Percentiles rank a stretch among this genome's conserved stretches.
Evolutionary conservation across 2,797 vertebrate genomes (phyloP).

Genomic region (Lacerta viridis): DNA sequence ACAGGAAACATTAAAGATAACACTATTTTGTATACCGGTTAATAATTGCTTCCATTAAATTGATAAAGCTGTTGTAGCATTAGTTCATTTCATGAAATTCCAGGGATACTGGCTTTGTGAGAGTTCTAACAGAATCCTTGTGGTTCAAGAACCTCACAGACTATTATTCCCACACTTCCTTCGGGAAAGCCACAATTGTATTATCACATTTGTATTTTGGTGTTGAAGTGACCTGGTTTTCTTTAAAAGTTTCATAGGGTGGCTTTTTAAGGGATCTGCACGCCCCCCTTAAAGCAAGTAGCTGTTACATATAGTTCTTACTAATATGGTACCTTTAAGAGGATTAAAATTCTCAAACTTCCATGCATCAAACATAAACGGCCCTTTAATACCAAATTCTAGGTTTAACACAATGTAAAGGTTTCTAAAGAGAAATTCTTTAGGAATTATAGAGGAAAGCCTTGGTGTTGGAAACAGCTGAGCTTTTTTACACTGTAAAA

Average conservation of each 20-base stretch:
- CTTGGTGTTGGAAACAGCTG: background rate
- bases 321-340: background rate
- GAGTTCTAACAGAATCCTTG: background rate
- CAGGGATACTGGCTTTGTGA: background rate
- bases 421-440: background rate
- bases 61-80: background rate
- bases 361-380: background rate
- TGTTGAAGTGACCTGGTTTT: background rate
- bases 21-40: no score
- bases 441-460: background rate
- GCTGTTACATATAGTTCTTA: no score
- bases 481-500: background rate
- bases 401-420: background rate
- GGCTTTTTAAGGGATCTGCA: no score
- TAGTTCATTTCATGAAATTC: background rate
- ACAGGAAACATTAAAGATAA: background rate
- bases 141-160: background rate
- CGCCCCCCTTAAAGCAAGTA: no score
- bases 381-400: background rate
- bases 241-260: no score
- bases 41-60: no score
- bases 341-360: background rate
- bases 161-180: background rate
- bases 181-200: background rate
- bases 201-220: background rate